Base-by-base conservation (phyloP, 2,888 invertebrate genomes). In the Hydrotaea cyrtoneurina region DNA sequence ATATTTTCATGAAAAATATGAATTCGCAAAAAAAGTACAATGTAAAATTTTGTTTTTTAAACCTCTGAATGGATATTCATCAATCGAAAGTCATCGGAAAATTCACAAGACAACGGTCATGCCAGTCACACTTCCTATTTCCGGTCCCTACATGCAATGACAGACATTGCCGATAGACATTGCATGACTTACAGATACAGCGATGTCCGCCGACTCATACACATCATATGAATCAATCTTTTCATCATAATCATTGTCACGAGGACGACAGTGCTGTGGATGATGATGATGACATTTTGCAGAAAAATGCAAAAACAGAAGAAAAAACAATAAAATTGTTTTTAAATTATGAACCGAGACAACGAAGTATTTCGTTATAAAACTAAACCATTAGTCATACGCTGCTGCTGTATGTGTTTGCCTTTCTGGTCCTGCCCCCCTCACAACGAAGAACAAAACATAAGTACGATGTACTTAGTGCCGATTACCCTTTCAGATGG, bases 61-160 rank as follows among this genome's bases (percentile, higher is more conserved):
- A n/a, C n/a, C n/a, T n/a, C n/a, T n/a, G n/a, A n/a, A n/a, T n/a
- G n/a, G n/a, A n/a, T n/a, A n/a, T n/a, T n/a, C n/a, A n/a, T n/a
- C n/a, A 31, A 26, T 26, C 31, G 23, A 21, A 7, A 10, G 10
- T n/a, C n/a, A 0, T 1, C 21, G 43, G n/a, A 26, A 26, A 13
- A 66, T 10, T 21, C 23, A 23, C 23, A 46, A 46, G 69, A 21
- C 50, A 46, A 21, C 39, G 10, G 15, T 43, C 46, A 11, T 23
- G 31, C n/a, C 39, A 77, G 66, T 77, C 73, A 82, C 66, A 82
- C 82, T 85, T 80, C 46, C 72, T 72, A 78, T 83, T 83, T 86
- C 85, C 85, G 62, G 80, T 78, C 53, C 43, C 13, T 19, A 69
- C 23, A 69, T 43, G 21, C 15, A n/a, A 8, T n/a, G 19, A 19